Percentiles rank a stretch among this genome's conserved stretches.
Evolutionary conservation across 2,888 invertebrate genomes (phyloP).

Genomic region (Colletes collaris): DNA sequence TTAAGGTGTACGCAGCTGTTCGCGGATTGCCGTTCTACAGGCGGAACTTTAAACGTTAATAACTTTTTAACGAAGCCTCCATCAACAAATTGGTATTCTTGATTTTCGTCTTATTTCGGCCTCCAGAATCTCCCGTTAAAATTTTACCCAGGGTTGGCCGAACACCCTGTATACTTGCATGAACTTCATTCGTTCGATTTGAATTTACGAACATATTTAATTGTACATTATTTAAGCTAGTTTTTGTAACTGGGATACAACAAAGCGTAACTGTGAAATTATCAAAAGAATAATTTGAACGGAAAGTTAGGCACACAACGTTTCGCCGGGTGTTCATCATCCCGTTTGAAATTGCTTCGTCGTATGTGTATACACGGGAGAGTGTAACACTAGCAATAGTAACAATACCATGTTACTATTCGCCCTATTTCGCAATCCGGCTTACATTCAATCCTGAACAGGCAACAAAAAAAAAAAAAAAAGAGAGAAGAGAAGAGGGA

Average conservation of each 20-base stretch:
- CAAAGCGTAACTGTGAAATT: background rate
- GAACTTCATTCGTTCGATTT: background rate
- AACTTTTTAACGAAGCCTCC: too few species aligned
- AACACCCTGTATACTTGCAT: background rate
- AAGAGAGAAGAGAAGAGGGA: background rate
- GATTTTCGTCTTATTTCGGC: too few species aligned
- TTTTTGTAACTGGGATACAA: background rate
- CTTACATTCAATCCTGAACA: constrained; percentile 19
- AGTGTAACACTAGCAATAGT: background rate
- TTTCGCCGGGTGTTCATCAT: background rate
- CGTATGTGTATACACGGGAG: background rate
- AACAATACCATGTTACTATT: background rate
- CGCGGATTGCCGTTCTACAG: too few species aligned
- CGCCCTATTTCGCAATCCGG: constrained; percentile 10
- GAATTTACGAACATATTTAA: background rate
- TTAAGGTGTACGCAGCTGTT: too few species aligned
- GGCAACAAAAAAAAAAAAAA: background rate
- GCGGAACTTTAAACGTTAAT: too few species aligned
- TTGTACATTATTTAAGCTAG: background rate
- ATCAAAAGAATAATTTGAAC: background rate
- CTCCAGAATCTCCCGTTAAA: too few species aligned
- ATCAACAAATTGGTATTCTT: too few species aligned
- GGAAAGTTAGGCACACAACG: background rate
- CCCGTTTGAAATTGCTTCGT: constrained; percentile 4
- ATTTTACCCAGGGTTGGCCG: background rate